Evolutionary conservation across 2,888 invertebrate genomes (phyloP).

Genomic region (Acholoe squamosa): DNA sequence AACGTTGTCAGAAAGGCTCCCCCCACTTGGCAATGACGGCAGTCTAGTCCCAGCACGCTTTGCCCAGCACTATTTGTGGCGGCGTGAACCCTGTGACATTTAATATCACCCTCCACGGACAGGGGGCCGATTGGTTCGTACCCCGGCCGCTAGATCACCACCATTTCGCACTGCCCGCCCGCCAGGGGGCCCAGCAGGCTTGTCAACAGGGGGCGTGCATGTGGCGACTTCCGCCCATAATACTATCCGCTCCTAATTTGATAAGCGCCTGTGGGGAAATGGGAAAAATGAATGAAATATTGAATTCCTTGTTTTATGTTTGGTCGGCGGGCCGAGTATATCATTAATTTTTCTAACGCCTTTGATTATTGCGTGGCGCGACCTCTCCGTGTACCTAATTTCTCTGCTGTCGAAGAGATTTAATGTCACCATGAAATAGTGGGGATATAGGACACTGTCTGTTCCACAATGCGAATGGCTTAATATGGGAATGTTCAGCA

Average conservation of each 20-base stretch:
- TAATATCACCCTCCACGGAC: not conserved
- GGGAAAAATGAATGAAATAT: constrained; percentile 14
- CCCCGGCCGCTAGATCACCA: not conserved
- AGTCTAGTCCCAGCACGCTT: not conserved
- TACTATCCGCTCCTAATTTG: not conserved
- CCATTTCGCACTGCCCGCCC: constrained; percentile 29
- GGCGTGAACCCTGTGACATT: constrained; percentile 44
- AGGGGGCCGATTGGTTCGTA: constrained; percentile 19
- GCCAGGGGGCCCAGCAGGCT: not conserved
- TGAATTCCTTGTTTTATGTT: constrained; percentile 27
- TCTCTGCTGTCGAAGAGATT: too few relatives aligned
- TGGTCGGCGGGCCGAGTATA: too few relatives aligned
- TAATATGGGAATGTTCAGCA: too few relatives aligned
- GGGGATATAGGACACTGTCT: too few relatives aligned
- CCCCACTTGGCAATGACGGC: not conserved
- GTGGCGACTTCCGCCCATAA: not conserved
- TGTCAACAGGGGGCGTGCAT: constrained; percentile 1
- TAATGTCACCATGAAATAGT: too few relatives aligned
- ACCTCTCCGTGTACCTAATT: too few relatives aligned
- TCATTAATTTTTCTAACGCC: too few relatives aligned
- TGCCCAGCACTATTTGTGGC: not conserved
- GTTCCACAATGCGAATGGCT: too few relatives aligned
- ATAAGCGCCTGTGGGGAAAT: not conserved
- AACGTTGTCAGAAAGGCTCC: not conserved
- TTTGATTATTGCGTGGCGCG: too few relatives aligned